These are phyloP conservation scores for Stigmatopora argus DNA, from an alignment of 2,113 vertebrate species.

Conservation along the genomic window DNA sequence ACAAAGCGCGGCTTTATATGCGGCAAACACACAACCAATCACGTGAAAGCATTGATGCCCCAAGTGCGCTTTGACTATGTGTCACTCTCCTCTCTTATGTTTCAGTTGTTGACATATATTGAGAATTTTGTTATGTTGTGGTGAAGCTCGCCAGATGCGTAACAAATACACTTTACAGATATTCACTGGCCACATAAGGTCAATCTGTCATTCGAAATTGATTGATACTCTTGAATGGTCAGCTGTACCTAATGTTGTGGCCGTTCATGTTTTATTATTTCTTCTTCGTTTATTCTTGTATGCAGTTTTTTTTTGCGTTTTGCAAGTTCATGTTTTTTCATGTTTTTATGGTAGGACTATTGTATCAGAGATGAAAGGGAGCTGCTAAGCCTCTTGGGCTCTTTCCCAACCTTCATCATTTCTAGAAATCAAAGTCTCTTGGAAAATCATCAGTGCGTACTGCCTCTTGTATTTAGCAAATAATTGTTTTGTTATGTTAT, in stretches of 20 bases:
- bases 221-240: background rate
- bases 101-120: background rate
- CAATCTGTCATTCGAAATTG: too few species aligned
- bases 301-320: background rate
- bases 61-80: background rate
- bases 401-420: background rate
- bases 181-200: too few species aligned
- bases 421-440: slow-evolving; percentile 1
- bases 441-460: background rate
- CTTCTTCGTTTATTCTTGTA: too few species aligned
- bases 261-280: background rate
- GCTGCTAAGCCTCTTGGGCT: background rate
- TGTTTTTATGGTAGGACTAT: background rate
- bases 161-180: too few species aligned
- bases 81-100: background rate
- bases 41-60: background rate
- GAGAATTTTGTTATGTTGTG: too few species aligned
- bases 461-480: background rate
- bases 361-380: background rate
- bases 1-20: slow-evolving; percentile 32
- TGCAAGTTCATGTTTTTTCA: background rate
- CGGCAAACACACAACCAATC: slow-evolving; percentile 46
- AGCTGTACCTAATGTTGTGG: background rate
- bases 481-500: background rate
- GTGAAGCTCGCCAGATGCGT: too few species aligned